A percentile compares a stretch with the other conserved stretches of the same genome.
Evolutionary conservation across 2,113 vertebrate species (phyloP).

Genomic region (Philantomba maxwellii): DNA sequence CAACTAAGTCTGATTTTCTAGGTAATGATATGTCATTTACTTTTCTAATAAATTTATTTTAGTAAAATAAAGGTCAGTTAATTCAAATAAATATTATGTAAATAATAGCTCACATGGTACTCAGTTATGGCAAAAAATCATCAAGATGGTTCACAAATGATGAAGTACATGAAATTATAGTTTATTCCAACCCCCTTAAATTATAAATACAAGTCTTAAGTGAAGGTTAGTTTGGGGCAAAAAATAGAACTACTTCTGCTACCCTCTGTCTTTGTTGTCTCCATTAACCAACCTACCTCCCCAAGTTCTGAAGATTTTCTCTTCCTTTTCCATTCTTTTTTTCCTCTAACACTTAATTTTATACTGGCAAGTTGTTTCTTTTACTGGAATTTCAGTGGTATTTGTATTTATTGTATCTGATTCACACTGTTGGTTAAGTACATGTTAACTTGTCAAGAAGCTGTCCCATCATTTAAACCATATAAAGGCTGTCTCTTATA

Average conservation of each 20-base stretch:
- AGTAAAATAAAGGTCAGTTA: slow-evolving; percentile 23
- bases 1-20: neutral
- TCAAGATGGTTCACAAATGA: neutral
- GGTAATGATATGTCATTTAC: neutral
- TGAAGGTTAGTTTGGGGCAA: neutral
- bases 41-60: slow-evolving; percentile 31
- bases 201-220: neutral
- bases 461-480: neutral
- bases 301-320: neutral
- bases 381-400: neutral
- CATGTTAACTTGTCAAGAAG: neutral
- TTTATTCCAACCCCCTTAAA: neutral
- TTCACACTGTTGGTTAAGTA: neutral
- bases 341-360: neutral
- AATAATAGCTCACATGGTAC: neutral
- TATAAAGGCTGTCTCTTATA: neutral
- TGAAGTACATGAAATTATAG: neutral
- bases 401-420: neutral
- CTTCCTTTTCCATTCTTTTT: neutral
- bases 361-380: neutral
- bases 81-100: slow-evolving; percentile 6
- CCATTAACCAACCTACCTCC: neutral
- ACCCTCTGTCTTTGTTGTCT: neutral
- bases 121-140: neutral
- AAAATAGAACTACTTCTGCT: neutral